These are phyloP conservation scores for Rhincodon typus DNA, from an alignment of 2,797 vertebrate genomes.

Conservation along the genomic window DNA sequence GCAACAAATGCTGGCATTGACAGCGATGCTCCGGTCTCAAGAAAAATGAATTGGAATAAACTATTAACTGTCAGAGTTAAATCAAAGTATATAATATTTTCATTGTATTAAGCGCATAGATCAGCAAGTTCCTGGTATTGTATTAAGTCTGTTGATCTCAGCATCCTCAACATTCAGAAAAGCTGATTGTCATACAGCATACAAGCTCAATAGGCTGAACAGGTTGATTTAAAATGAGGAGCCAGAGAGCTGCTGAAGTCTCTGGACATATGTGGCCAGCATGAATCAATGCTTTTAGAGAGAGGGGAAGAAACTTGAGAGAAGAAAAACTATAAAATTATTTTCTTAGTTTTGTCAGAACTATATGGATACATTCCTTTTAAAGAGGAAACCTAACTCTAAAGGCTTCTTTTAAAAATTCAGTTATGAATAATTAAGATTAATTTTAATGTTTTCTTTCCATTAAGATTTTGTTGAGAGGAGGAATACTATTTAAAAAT, in stretches of 20 bases:
- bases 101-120: background rate
- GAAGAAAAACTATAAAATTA: background rate
- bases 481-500: background rate
- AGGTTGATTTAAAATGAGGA: background rate
- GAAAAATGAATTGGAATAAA: background rate
- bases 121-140: background rate
- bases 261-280: background rate
- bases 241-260: background rate
- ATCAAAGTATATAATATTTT: too few species aligned
- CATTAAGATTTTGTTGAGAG: constrained; percentile 6
- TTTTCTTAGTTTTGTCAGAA: background rate
- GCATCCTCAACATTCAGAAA: background rate
- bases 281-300: constrained; percentile 10
- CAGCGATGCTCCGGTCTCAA: background rate
- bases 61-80: too few species aligned
- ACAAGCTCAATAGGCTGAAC: background rate
- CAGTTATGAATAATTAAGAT: constrained; percentile 2
- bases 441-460: constrained; percentile 10
- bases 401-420: background rate
- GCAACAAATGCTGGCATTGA: background rate
- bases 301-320: background rate
- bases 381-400: background rate
- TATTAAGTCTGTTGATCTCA: background rate
- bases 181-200: background rate
- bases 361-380: background rate